Evolutionary conservation across 1,140 invertebrate genomes (phyloP).

Genomic region (Campoletis sonorensis): DNA sequence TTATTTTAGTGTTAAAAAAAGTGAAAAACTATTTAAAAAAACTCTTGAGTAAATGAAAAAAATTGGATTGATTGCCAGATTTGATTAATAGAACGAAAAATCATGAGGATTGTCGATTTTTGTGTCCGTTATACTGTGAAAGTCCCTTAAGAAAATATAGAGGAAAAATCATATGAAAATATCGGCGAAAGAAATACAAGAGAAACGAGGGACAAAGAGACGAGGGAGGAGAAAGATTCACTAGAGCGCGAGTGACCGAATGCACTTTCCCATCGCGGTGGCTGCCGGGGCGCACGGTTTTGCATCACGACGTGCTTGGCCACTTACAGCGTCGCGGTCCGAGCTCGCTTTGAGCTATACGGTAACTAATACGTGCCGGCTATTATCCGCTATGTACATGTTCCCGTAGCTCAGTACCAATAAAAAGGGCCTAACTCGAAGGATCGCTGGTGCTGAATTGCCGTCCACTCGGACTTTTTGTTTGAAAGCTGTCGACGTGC

Average conservation of each 20-base stretch:
- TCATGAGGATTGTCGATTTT: too few species aligned
- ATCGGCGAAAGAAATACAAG: neutral
- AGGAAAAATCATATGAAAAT: neutral
- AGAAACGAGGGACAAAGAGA: slow-evolving; percentile 24
- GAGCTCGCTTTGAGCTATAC: slow-evolving; percentile 45
- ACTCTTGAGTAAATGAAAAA: too few species aligned
- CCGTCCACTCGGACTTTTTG: neutral
- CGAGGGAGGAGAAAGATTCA: slow-evolving; percentile 35
- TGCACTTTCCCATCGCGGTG: slow-evolving; percentile 56
- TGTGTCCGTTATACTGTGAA: too few species aligned
- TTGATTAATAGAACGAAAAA: too few species aligned
- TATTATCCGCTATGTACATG: slow-evolving; percentile 44
- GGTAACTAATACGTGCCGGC: slow-evolving; percentile 56
- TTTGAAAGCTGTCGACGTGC: neutral
- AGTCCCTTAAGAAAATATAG: neutral
- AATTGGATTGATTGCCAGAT: too few species aligned
- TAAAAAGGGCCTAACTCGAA: slow-evolving; percentile 28
- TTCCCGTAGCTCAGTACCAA: neutral
- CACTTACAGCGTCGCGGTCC: slow-evolving; percentile 52
- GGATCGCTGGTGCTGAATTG: neutral
- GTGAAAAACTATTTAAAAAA: too few species aligned
- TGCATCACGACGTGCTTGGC: slow-evolving; percentile 54
- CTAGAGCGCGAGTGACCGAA: slow-evolving; percentile 55
- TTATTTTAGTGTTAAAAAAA: too few species aligned
- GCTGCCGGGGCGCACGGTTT: slow-evolving; percentile 49